Percentiles rank a stretch among this genome's conserved stretches.
Evolutionary conservation across 2,113 vertebrate species (phyloP).

Genomic region (Malurus cyaneus): DNA sequence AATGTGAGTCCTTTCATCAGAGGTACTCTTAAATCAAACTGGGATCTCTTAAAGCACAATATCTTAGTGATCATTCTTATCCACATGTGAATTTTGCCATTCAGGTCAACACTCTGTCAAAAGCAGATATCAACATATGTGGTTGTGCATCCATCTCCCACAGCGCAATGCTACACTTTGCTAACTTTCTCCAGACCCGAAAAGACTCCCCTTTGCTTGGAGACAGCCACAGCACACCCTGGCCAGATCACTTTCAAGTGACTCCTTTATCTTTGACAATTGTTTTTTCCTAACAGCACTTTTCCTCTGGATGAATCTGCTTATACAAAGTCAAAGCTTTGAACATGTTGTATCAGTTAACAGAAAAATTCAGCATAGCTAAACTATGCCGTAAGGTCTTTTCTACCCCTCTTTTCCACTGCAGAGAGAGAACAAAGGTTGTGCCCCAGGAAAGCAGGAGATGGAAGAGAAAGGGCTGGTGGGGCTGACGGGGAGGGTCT

Average conservation of each 20-base stretch:
- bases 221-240: background rate
- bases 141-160: background rate
- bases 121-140: conserved; percentile 19
- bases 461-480: background rate
- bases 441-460: background rate
- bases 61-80: background rate
- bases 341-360: conserved; percentile 65
- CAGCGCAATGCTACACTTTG: background rate
- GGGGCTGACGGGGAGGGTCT: background rate
- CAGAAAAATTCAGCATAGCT: conserved; percentile 44
- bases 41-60: background rate
- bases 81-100: background rate
- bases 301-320: conserved; percentile 52
- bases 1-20: conserved; percentile 7
- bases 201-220: background rate
- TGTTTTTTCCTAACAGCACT: conserved; percentile 22
- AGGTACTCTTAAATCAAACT: background rate
- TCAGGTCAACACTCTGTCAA: conserved; percentile 3
- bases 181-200: conserved; percentile 30
- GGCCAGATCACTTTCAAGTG: conserved; percentile 43
- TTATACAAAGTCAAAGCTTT: conserved; percentile 26
- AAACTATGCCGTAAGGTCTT: conserved; percentile 32
- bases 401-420: background rate
- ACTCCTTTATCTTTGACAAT: conserved; percentile 50
- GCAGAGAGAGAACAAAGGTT: conserved; percentile 20